Conservation (phyloP, 2,113 vertebrate genomes). For the Ovibos moschatus region DNA sequence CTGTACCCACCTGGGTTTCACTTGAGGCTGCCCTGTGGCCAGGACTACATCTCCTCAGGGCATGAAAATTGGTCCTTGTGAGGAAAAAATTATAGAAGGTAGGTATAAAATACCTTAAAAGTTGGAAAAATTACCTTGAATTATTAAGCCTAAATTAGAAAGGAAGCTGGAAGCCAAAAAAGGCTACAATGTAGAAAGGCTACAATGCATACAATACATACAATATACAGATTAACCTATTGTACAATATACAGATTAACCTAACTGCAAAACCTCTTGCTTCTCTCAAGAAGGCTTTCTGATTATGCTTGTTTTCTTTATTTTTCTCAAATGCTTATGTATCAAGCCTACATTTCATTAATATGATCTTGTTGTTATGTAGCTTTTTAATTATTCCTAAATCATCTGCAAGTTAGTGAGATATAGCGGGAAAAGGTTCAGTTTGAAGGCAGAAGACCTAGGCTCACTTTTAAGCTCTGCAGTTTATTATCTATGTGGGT, state of each 20-base stretch:
- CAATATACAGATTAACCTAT: neutral
- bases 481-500: neutral
- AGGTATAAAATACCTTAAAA: neutral
- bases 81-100: neutral
- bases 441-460: neutral
- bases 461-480: neutral
- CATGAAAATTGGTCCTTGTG: neutral
- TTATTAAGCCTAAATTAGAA: constrained; percentile 8
- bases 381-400: constrained; percentile 34
- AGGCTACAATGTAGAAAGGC: neutral
- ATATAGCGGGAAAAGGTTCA: neutral
- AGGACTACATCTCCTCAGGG: neutral
- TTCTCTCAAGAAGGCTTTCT: neutral
- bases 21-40: neutral
- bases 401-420: neutral
- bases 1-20: neutral
- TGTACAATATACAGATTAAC: neutral
- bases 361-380: neutral
- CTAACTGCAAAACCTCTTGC: neutral
- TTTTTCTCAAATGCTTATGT: neutral
- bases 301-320: neutral
- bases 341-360: constrained; percentile 19
- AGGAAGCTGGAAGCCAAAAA: neutral
- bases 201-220: neutral
- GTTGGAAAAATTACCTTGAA: neutral